These are phyloP conservation scores for Micrasema minimum DNA, from an alignment of 1,140 invertebrate genomes.

Conservation along the genomic window DNA sequence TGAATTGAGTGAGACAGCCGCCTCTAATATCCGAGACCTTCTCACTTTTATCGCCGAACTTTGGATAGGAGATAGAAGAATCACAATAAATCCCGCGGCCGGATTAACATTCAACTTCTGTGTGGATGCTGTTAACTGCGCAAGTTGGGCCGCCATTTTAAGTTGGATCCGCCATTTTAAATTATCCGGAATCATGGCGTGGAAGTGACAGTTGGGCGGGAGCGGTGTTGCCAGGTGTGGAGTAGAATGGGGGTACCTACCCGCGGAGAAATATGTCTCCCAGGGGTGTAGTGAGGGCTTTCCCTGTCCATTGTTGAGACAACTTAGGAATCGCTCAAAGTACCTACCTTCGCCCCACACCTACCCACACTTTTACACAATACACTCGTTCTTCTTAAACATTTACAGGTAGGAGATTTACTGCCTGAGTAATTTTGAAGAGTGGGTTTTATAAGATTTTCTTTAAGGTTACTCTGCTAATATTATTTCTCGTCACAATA, in stretches of 20 bases:
- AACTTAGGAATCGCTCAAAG: constrained; percentile 28
- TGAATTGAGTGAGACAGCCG: constrained; percentile 20
- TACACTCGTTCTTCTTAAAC: constrained; percentile 13
- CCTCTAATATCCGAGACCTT: constrained; percentile 19
- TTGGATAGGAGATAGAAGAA: not conserved
- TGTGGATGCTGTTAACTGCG: constrained; percentile 33
- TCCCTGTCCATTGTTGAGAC: constrained; percentile 11
- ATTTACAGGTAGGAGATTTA: constrained; percentile 12
- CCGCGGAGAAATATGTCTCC: constrained; percentile 44
- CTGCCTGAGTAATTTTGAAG: no score
- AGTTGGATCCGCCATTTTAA: constrained; percentile 41
- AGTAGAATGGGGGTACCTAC: constrained; percentile 10
- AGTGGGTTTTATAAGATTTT: no score
- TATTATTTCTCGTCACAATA: no score
- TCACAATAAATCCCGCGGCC: constrained; percentile 34
- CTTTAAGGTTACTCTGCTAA: no score
- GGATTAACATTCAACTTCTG: constrained; percentile 41
- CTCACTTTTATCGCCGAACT: constrained; percentile 30
- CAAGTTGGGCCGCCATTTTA: constrained; percentile 41
- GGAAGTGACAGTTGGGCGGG: constrained; percentile 43
- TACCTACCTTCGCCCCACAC: not conserved
- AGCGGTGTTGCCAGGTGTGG: constrained; percentile 26
- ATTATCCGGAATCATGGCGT: constrained; percentile 45
- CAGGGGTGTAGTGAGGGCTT: constrained; percentile 37
- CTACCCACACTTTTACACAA: no score